A percentile compares a stretch with the other conserved stretches of the same genome.
Evolutionary conservation across 1,140 invertebrate species (phyloP).

Genomic region (Zaprionus vittiger): DNA sequence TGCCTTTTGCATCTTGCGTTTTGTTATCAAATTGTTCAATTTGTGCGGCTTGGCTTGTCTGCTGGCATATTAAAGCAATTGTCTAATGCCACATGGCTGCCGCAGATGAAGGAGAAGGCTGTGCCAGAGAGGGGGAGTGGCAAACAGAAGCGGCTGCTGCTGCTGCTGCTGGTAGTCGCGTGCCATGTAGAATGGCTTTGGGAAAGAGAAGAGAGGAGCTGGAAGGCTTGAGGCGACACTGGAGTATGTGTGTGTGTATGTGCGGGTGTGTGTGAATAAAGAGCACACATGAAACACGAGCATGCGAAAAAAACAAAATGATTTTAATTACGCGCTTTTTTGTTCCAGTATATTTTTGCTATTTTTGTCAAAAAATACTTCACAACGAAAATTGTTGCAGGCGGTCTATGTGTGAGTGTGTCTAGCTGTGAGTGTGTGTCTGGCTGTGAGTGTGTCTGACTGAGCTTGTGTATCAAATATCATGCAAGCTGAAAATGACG

Average conservation of each 20-base stretch:
- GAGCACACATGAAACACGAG: slow-evolving; percentile 53
- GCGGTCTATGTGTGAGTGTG: slow-evolving; percentile 2
- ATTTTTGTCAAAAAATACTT: slow-evolving; percentile 73
- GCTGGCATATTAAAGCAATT: slow-evolving; percentile 79
- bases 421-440: slow-evolving; percentile 29
- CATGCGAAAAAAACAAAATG: slow-evolving; percentile 64
- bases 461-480: slow-evolving; percentile 66
- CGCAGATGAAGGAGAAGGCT: not conserved
- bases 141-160: slow-evolving; percentile 9
- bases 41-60: slow-evolving; percentile 69
- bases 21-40: slow-evolving; percentile 80
- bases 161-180: slow-evolving; percentile 73
- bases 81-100: slow-evolving; percentile 78
- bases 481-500: slow-evolving; percentile 67
- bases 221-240: not conserved
- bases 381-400: slow-evolving; percentile 54
- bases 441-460: not conserved
- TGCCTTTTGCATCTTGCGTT: slow-evolving; percentile 61
- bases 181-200: slow-evolving; percentile 38
- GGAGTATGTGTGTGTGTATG: slow-evolving; percentile 13
- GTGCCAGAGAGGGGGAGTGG: not conserved
- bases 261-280: slow-evolving; percentile 28
- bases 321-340: slow-evolving; percentile 75
- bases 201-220: not conserved
- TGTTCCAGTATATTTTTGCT: slow-evolving; percentile 34